Evolutionary conservation across 2,797 vertebrate genomes (phyloP), one percentile per base, ranked within the genome.

Genomic region (Rhadinocentrus ornatus): DNA sequence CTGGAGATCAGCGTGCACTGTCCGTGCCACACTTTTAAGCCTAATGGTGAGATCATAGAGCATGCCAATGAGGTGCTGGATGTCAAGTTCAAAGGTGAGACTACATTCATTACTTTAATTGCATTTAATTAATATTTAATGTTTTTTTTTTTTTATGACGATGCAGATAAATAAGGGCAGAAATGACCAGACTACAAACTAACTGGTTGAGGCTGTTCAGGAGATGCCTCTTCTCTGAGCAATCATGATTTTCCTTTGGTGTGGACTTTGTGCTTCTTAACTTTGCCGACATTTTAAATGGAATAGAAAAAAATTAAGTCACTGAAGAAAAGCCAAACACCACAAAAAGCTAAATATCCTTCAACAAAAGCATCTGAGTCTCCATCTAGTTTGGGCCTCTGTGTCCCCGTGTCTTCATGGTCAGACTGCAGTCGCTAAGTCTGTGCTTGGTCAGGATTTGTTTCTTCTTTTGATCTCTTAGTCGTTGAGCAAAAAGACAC

Each of bases 1-100:
- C 92, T 99, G 93, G 97, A 99, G 92, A 96, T 99, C 82, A 99
- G 96, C 37, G 96, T 99, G 69, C 97, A 99, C 53, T 99, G 97
- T 84, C 97, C 97, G 46, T 99, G 97, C 83, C 96, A 98, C 92
- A 98, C 97, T 72, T 97, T 98, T 90, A 96, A 95, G 75, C 93
- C 96, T 48, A 99, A 98, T 0, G 97, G 97, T 6, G 96, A 97
- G 86, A 98, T 99, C 57, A 92, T 96, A 35, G 97, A 98, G 89
- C 96, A 96, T 34, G 82, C 95, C 85, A 94, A 96, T 0, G 97
- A 99, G 88, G 95, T 97, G 79, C 93, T 99, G 68, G 97, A 99
- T 86, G 96, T 97, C 92, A 98, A 96, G 86, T 99, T 99, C 91
- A 97, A 96, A 96, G 97, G 97, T 98, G 89, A 95, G 86, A 50